These are phyloP conservation scores for Scortum barcoo DNA, from an alignment of 2,113 vertebrate species.

Conservation along the genomic window DNA sequence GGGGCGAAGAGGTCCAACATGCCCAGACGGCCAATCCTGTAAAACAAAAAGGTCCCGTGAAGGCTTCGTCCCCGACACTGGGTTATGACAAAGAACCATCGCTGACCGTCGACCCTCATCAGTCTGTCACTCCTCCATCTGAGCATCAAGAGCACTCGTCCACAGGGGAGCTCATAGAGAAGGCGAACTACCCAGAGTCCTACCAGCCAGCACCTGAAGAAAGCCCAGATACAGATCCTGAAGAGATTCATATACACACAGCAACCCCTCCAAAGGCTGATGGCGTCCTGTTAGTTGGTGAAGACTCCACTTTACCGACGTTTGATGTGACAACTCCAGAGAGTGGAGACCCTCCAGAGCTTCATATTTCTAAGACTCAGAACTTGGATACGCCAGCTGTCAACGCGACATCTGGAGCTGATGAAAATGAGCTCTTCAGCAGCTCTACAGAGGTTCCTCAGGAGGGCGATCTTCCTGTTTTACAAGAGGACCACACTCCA, in stretches of 20 bases:
- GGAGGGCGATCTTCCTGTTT: constrained; percentile 19
- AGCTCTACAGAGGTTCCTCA: constrained; percentile 18
- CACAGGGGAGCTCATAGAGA: constrained; percentile 42
- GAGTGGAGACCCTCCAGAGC: not conserved
- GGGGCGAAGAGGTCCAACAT: constrained; percentile 83
- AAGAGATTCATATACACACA: constrained; percentile 14
- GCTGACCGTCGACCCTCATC: constrained; percentile 7
- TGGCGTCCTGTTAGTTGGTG: constrained; percentile 2
- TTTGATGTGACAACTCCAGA: constrained; percentile 25
- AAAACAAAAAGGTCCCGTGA: not conserved
- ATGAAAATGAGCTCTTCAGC: constrained; percentile 9
- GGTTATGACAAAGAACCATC: constrained; percentile 11
- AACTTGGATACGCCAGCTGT: not conserved
- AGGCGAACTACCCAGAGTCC: constrained; percentile 30
- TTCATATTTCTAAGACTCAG: constrained; percentile 13
- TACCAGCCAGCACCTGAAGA: constrained; percentile 54
- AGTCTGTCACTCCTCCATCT: constrained; percentile 30
- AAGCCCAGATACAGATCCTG: constrained; percentile 12
- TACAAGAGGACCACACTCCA: constrained; percentile 50
- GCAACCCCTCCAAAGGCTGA: constrained; percentile 7
- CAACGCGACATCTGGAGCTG: constrained; percentile 35
- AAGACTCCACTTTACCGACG: constrained; percentile 30
- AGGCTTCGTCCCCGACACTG: not conserved
- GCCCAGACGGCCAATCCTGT: constrained; percentile 80
- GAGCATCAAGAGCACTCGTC: constrained; percentile 31